Evolutionary conservation across 2,888 invertebrate species (phyloP), one percentile per base, ranked within the genome.

Genomic region (Scaptomyza flava): DNA sequence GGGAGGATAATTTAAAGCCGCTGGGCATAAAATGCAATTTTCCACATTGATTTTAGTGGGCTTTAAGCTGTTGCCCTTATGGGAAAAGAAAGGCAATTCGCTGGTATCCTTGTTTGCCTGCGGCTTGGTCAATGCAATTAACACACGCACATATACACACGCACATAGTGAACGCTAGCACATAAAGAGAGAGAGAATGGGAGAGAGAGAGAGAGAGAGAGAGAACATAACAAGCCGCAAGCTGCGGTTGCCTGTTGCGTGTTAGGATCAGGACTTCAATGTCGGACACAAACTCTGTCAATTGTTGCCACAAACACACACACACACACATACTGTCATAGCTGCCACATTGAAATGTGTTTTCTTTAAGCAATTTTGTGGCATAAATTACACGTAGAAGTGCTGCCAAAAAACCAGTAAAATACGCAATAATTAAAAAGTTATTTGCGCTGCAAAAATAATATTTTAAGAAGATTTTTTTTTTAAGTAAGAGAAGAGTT

Each of bases 41-140:
- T 43, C 34, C 27, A n/a, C 61, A 56, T 59, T 71, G 65, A 47
- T 76, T 73, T 77, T 77, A 72, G 59, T 51, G 30, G 36, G 43
- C 75, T 83, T 77, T 67, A 83, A 86, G 72, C 67, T 72, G 56
- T 50, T 63, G 53, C 33, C 47, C 46, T 57, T 46, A 23, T 38
- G 41, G 51, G 47, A 6, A 23, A 12, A 43, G n/a, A 14, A 43
- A 23, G 7, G 1, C 59, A 60, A 47, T 61, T 38, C 27, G 42
- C 23, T 50, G 8, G n/a, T 11, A 11, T 38, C 34, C 31, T 50
- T 50, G 43, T 53, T 33, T 42, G 31, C 23, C 33, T 33, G 51
- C 27, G 31, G 51, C 42, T 31, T 46, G 64, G 52, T 52, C 69
- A 71, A 68, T 68, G 80, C 72, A 87, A 78, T 86, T 86, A 83